These are phyloP conservation scores for Pholis gunnellus DNA, from an alignment of 2,113 vertebrate species.

Conservation along the genomic window DNA sequence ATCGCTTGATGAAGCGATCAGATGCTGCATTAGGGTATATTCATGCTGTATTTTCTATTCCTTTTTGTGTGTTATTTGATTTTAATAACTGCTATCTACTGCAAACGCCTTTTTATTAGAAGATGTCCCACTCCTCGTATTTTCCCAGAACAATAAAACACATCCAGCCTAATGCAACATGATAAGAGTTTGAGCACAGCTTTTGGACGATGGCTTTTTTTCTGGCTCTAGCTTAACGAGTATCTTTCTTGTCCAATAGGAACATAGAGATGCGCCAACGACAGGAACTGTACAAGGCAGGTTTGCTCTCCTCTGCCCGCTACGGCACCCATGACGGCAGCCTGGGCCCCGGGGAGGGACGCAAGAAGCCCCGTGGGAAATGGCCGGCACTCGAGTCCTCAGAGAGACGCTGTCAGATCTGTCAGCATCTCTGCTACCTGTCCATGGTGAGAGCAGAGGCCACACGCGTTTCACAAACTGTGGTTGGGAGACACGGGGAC, in stretches of 20 bases:
- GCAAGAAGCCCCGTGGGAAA: constrained; percentile 95
- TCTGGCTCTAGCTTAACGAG: no score
- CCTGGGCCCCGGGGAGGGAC: constrained; percentile 85
- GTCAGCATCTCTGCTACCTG: constrained; percentile 97
- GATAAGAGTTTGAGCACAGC: not conserved
- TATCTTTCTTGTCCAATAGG: constrained; percentile 78
- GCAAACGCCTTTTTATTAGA: not conserved
- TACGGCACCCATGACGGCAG: constrained; percentile 92
- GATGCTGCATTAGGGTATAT: not conserved
- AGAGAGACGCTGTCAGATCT: constrained; percentile 96
- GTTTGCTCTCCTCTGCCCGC: constrained; percentile 94
- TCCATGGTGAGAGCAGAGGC: constrained; percentile 90
- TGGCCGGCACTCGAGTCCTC: constrained; percentile 96
- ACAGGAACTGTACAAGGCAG: constrained; percentile 93
- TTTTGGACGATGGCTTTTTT: no score
- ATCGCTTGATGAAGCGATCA: not conserved
- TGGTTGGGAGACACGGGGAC: not conserved
- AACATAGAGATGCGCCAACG: constrained; percentile 97
- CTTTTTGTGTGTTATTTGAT: not conserved
- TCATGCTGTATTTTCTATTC: not conserved
- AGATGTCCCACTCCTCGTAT: not conserved
- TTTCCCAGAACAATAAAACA: not conserved
- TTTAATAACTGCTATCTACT: not conserved
- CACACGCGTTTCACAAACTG: no score
- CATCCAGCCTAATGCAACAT: not conserved